phyloP scores from a whole-genome alignment of 2,113 vertebrate genomes.

The Sardina pilchardus region DNA sequence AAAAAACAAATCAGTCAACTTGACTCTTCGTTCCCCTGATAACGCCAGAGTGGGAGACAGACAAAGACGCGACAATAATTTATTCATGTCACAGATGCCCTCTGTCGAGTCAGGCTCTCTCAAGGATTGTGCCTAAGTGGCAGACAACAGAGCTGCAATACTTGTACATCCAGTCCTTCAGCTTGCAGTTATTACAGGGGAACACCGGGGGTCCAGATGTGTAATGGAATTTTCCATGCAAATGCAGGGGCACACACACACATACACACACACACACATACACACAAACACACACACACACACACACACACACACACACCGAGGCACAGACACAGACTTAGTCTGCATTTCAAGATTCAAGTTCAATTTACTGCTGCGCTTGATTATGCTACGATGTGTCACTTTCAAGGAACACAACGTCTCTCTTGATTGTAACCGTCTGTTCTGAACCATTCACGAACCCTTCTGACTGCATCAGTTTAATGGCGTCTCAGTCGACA shows the following conservation, averaged over 20 bases:
- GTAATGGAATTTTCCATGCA: conserved; percentile 21
- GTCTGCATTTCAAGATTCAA: neutral
- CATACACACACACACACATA: neutral
- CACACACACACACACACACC: neutral
- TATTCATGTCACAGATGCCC: conserved; percentile 64
- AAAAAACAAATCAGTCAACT: neutral
- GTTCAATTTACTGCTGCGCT: neutral
- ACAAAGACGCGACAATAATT: conserved; percentile 59
- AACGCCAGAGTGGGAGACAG: neutral
- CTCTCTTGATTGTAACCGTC: neutral
- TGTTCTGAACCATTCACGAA: neutral
- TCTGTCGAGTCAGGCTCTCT: conserved; percentile 66
- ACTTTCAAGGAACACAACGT: conserved; percentile 9
- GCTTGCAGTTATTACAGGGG: conserved; percentile 25
- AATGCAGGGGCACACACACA: neutral
- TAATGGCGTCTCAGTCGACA: neutral
- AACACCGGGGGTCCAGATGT: conserved; percentile 12
- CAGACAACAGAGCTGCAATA: conserved; percentile 58
- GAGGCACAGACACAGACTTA: neutral
- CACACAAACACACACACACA: neutral
- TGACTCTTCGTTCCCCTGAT: neutral
- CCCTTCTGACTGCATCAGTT: neutral
- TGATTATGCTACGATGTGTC: neutral
- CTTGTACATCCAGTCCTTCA: conserved; percentile 30
- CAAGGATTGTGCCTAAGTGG: conserved; percentile 44